Percentiles rank a stretch among this genome's conserved stretches.
Evolutionary conservation across 2,797 vertebrate species (phyloP).

Genomic region (Neosilurus mollespiculum): DNA sequence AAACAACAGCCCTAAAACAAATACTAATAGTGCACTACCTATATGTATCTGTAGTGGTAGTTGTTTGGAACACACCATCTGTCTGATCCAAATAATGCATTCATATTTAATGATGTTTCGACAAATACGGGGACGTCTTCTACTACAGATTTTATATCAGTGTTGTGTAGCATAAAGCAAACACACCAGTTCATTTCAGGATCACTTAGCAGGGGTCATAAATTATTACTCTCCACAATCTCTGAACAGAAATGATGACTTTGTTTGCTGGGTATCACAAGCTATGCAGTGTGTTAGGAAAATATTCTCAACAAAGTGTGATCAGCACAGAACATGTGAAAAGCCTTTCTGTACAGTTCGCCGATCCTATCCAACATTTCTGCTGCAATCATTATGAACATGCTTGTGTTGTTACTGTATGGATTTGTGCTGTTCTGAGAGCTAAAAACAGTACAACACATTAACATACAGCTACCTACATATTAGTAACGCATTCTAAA

Average conservation of each 20-base stretch:
- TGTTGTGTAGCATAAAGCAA: not conserved
- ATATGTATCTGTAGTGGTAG: not conserved
- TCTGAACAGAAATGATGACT: not conserved
- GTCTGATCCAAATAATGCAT: not conserved
- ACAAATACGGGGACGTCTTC: not conserved
- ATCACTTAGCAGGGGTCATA: not conserved
- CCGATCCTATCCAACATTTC: not conserved
- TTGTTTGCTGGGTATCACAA: not conserved
- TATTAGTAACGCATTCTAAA: not conserved
- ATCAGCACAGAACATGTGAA: not conserved
- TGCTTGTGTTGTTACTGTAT: too few species aligned
- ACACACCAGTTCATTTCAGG: not conserved
- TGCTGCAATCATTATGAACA: not conserved
- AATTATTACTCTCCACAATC: not conserved
- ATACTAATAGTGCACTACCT: not conserved
- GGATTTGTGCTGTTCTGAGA: not conserved
- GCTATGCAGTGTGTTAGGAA: too few species aligned
- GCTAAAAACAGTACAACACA: not conserved
- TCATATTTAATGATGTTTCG: not conserved
- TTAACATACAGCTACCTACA: not conserved
- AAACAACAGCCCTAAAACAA: not conserved
- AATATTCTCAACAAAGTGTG: not conserved
- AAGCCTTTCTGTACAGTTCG: not conserved
- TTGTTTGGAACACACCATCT: not conserved
- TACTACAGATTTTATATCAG: not conserved